Conservation (phyloP, 2,888 invertebrate genomes). For the Dicycla oo region DNA sequence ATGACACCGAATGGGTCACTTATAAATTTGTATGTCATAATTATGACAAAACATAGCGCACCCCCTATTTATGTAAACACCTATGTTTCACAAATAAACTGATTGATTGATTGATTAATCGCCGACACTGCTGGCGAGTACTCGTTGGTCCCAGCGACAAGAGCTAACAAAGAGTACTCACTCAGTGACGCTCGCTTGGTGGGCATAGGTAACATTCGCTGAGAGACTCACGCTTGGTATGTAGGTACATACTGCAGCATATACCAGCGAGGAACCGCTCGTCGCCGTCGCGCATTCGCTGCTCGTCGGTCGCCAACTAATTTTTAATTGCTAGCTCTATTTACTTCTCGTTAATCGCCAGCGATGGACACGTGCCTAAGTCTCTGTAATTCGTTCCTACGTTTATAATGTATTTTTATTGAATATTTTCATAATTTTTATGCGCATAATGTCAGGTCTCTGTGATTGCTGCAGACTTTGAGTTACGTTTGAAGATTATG, state of each 20-base stretch:
- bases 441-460: constrained; percentile 28
- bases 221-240: not conserved
- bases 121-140: not conserved
- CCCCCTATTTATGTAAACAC: too few species aligned
- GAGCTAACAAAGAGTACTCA: not conserved
- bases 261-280: not conserved
- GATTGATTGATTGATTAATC: too few species aligned
- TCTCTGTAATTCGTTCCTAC: constrained; percentile 31
- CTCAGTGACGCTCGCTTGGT: not conserved
- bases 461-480: constrained; percentile 58
- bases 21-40: too few species aligned
- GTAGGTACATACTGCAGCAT: not conserved
- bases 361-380: not conserved
- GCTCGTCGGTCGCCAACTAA: not conserved
- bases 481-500: constrained; percentile 51
- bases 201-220: not conserved
- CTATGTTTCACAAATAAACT: too few species aligned
- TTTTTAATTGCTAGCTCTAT: not conserved
- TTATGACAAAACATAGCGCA: too few species aligned
- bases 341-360: too few species aligned
- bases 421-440: constrained; percentile 58
- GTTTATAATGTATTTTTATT: constrained; percentile 56
- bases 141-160: not conserved
- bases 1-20: too few species aligned
- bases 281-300: not conserved